Conservation (phyloP, 2,888 invertebrate genomes). For the Athalia rosae region DNA sequence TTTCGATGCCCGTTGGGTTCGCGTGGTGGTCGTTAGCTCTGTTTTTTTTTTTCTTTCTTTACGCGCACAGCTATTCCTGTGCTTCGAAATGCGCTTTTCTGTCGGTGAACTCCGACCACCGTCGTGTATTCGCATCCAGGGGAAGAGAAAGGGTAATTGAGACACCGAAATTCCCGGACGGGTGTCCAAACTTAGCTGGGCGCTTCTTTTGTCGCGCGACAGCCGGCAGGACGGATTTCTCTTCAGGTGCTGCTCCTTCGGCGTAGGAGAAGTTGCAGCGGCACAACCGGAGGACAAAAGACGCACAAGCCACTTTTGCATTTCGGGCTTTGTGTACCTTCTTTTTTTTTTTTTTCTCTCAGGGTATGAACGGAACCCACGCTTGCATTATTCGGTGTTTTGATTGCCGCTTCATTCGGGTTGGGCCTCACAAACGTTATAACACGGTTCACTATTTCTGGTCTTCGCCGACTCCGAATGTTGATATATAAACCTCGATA, state of each 20-base stretch:
- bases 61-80: neutral
- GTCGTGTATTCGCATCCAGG: constrained; percentile 19
- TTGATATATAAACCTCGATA: no score
- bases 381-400: constrained; percentile 9
- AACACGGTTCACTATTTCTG: no score
- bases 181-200: constrained; percentile 40
- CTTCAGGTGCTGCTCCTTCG: neutral
- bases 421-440: no score
- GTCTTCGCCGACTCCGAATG: no score
- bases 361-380: constrained; percentile 12
- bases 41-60: constrained; percentile 3
- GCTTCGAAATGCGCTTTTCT: no score
- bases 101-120: neutral
- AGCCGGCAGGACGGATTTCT: constrained; percentile 35
- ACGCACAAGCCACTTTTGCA: constrained; percentile 31
- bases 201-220: constrained; percentile 27
- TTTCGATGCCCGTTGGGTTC: no score
- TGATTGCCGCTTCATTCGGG: constrained; percentile 4
- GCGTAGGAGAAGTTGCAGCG: no score
- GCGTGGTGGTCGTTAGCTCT: no score
- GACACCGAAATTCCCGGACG: constrained; percentile 41
- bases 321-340: constrained; percentile 19
- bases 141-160: constrained; percentile 37
- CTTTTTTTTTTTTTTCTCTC: neutral
- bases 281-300: constrained; percentile 18